phyloP scores from a whole-genome alignment of 2,888 invertebrate genomes.

The Psylliodes chrysocephalus region DNA sequence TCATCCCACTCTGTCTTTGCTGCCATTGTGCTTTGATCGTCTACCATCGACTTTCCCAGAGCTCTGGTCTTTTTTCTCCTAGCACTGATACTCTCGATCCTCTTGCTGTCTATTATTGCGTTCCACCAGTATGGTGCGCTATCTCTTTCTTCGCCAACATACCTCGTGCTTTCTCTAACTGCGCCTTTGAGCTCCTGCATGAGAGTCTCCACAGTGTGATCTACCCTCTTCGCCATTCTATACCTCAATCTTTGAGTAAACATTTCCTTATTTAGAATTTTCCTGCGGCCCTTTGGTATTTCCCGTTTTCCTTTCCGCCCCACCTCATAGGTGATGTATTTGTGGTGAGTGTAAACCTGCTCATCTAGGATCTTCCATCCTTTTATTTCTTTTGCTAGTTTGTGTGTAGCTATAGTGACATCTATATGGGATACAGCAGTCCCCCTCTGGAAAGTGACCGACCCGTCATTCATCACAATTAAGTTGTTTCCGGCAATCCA shows the following conservation, averaged over 20 bases:
- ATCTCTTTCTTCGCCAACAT: background rate
- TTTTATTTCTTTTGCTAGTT: background rate
- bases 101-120: background rate
- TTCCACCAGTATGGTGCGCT: slow-evolving; percentile 4
- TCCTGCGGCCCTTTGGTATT: background rate
- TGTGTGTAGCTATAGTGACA: background rate
- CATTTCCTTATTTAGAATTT: background rate
- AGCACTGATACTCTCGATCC: background rate
- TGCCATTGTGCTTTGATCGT: too few relatives aligned
- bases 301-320: background rate
- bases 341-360: background rate
- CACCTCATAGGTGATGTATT: background rate
- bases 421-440: slow-evolving; percentile 1
- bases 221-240: background rate
- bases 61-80: background rate
- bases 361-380: slow-evolving; percentile 9
- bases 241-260: background rate
- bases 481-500: background rate
- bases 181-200: background rate
- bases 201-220: background rate
- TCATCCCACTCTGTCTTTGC: background rate
- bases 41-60: too few relatives aligned
- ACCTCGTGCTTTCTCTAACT: background rate
- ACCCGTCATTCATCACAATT: background rate
- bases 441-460: slow-evolving; percentile 4